phyloP scores from a whole-genome alignment of 1,140 invertebrate species.

The Matsumurasca onukii region DNA sequence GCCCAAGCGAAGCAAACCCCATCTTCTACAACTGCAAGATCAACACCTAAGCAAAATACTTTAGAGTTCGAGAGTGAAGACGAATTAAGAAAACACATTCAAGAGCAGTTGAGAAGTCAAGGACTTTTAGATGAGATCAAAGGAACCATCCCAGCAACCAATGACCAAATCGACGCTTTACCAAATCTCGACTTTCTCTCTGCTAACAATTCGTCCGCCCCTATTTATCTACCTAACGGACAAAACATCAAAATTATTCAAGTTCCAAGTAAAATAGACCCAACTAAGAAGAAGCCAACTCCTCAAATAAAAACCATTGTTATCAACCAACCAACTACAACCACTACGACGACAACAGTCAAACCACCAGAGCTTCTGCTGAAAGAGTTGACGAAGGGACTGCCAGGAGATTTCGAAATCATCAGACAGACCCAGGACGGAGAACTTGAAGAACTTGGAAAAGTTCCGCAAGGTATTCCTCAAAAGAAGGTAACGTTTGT shows the following conservation, averaged over 20 bases:
- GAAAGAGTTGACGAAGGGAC: conserved; percentile 74
- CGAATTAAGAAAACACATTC: conserved; percentile 37
- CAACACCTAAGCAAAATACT: neutral
- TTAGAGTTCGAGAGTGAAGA: conserved; percentile 32
- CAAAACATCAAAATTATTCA: conserved; percentile 30
- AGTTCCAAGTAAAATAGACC: conserved; percentile 20
- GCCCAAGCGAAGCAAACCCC: conserved; percentile 31
- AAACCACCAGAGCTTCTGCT: conserved; percentile 58
- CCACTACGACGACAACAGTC: conserved; percentile 46
- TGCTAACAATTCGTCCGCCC: conserved; percentile 24
- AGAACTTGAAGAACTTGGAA: conserved; percentile 67
- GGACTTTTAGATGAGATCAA: conserved; percentile 35
- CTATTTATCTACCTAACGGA: conserved; percentile 30
- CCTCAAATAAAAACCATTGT: conserved; percentile 40
- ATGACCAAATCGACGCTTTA: conserved; percentile 35
- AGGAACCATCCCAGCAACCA: conserved; percentile 32
- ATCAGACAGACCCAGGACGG: conserved; percentile 70
- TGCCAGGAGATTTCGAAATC: conserved; percentile 74
- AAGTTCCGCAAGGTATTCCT: conserved; percentile 59
- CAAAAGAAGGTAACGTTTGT: conserved; percentile 84
- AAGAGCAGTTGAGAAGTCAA: conserved; percentile 37
- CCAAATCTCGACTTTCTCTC: conserved; percentile 29
- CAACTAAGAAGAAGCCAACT: conserved; percentile 30
- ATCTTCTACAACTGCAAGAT: conserved; percentile 15
- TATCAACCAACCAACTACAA: conserved; percentile 42